These are phyloP conservation scores for Motacilla alba DNA, from an alignment of 2,113 vertebrate genomes.

Conservation along the genomic window DNA sequence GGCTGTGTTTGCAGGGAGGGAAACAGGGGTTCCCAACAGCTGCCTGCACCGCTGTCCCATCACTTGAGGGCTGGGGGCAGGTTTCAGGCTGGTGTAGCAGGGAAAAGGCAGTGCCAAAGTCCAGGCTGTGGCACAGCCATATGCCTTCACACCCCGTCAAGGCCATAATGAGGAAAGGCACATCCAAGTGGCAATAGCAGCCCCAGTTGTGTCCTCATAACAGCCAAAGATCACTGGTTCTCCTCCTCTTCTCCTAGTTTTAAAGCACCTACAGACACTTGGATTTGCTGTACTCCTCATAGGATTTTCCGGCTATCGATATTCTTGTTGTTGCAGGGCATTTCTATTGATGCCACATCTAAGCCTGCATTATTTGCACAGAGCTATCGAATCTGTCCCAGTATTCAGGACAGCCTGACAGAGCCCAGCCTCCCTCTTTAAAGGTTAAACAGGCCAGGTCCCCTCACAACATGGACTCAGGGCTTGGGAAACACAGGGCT, in stretches of 20 bases:
- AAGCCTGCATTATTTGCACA: conserved; percentile 11
- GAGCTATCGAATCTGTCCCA: not conserved
- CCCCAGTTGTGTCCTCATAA: not conserved
- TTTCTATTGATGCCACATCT: conserved; percentile 48
- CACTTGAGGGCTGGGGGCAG: not conserved
- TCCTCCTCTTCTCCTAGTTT: not conserved
- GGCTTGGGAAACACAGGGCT: not conserved
- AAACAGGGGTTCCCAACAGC: not conserved
- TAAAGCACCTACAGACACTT: not conserved
- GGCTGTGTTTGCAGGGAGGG: conserved; percentile 33
- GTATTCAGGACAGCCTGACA: conserved; percentile 5
- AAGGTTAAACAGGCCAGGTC: not conserved
- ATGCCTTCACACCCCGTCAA: not conserved
- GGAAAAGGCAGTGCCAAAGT: not conserved
- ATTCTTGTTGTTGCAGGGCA: conserved; percentile 32
- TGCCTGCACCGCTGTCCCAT: not conserved
- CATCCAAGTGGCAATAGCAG: not conserved
- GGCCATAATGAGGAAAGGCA: not conserved
- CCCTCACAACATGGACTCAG: not conserved
- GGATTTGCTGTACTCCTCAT: not conserved
- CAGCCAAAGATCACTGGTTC: not conserved
- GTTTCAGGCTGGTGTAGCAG: not conserved
- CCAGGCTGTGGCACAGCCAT: not conserved
- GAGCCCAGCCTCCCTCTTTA: not conserved
- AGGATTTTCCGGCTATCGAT: conserved; percentile 57